phyloP scores from a whole-genome alignment of 2,888 invertebrate genomes.

The Aleiodes testaceus region DNA sequence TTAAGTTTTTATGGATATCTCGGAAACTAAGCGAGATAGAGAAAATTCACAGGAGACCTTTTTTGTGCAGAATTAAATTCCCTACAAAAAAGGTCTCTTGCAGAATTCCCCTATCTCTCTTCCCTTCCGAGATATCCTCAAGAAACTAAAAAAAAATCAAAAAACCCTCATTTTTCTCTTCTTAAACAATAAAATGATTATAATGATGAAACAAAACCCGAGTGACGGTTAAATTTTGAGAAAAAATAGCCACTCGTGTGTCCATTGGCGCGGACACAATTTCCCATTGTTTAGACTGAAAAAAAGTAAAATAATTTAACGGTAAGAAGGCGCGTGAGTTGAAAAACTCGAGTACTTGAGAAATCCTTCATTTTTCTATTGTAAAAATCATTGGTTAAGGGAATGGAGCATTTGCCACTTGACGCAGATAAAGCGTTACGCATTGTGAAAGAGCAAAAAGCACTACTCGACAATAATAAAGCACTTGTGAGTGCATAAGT shows the following conservation, averaged over 20 bases:
- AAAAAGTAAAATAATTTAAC: conserved; percentile 20
- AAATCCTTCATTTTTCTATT: conserved; percentile 48
- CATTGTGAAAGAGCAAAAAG: conserved; percentile 11
- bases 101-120: too few relatives aligned
- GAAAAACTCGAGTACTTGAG: conserved; percentile 9
- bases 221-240: conserved; percentile 59
- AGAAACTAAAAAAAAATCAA: too few relatives aligned
- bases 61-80: too few relatives aligned
- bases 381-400: conserved; percentile 46
- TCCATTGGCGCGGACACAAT: conserved; percentile 69
- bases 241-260: conserved; percentile 61
- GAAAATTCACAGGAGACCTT: too few relatives aligned
- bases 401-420: conserved; percentile 25
- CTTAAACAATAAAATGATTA: too few relatives aligned
- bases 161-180: too few relatives aligned
- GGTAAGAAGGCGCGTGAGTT: conserved; percentile 35
- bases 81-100: too few relatives aligned
- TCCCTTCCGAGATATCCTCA: too few relatives aligned
- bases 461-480: conserved; percentile 4
- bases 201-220: conserved; percentile 10
- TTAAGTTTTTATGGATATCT: too few relatives aligned
- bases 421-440: conserved; percentile 27
- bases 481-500: conserved; percentile 21
- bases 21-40: too few relatives aligned
- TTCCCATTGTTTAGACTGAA: conserved; percentile 50